Base-by-base conservation (phyloP, 2,888 invertebrate species). In the Taphrorychus bicolor region DNA sequence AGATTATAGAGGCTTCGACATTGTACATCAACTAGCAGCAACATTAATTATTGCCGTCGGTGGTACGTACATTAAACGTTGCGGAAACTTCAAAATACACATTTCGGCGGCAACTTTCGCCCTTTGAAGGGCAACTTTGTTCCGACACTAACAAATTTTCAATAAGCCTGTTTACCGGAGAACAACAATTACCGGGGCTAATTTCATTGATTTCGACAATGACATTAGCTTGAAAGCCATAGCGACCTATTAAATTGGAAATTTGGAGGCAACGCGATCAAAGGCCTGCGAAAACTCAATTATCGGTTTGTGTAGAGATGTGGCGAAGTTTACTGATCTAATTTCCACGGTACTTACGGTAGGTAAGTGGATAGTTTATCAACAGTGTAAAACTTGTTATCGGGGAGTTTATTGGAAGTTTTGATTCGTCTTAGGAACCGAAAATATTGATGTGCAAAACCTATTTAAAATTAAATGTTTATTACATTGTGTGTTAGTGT, bases 161-260 rank as follows among this genome's bases (percentile, higher is more conserved):
- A 48, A 49, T 59, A 45, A 24, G 59, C 45, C 24, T 49, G 21
- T n/a, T n/a, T n/a, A n/a, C 49, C 24, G 24, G 14, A 24, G 49
- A 59, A 59, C 49, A 59, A 59, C 59, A 59, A 59, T 59, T 59
- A 59, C 49, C 24, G 11, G 18, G 59, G 52, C 51, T 65, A 58
- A 65, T 58, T 65, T 41, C 22, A 65, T 65, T 59, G 41, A 65
- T 59, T 49, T 22, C 24, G 40, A 65, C 59, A 59, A 65, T 58
- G 59, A 51, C 41, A 59, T 64, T 64, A 64, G 52, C 64, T 23
- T 16, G 17, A 64, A 64, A 64, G 52, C 64, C 57, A 64, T 64
- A 51, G 42, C 48, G n/a, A n/a, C 7, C 18, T 48, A 40, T 56
- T 16, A 57, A 57, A 57, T 24, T 22, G 58, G 9, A 58, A 58